Conservation (phyloP, 2,797 vertebrate species). For the Hipposideros larvatus region DNA sequence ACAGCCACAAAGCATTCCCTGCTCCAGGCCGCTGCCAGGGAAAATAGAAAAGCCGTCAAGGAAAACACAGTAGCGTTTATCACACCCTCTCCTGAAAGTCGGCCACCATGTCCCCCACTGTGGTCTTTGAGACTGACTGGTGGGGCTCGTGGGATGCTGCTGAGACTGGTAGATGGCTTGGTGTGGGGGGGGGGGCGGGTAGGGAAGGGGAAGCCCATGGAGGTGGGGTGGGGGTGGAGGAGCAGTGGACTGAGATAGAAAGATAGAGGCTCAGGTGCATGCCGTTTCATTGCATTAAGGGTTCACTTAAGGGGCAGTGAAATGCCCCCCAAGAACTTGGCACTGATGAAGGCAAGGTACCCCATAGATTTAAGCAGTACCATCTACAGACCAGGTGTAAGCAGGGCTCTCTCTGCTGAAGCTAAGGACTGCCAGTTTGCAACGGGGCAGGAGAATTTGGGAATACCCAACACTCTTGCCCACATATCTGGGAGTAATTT, state of each 20-base stretch:
- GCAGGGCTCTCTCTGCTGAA: too few species aligned
- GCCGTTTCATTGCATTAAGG: rapidly evolving
- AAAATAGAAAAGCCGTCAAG: slow-evolving; percentile 74
- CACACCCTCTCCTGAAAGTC: not conserved
- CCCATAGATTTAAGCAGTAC: not conserved
- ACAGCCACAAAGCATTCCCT: slow-evolving; percentile 72
- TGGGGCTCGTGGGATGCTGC: not conserved
- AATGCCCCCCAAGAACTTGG: not conserved
- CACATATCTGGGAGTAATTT: not conserved
- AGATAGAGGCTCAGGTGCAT: rapidly evolving
- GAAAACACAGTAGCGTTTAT: slow-evolving; percentile 62
- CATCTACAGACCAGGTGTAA: rapidly evolving
- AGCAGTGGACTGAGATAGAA: rapidly evolving
- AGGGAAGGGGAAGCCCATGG: not conserved
- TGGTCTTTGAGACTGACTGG: not conserved
- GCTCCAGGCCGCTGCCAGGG: slow-evolving; percentile 67
- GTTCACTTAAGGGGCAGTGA: not conserved
- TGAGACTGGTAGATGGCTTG: not conserved
- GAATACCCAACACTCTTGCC: too few species aligned
- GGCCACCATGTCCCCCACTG: not conserved
- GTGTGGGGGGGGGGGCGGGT: not conserved
- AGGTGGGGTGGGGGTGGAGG: too few species aligned
- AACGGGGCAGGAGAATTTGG: not conserved
- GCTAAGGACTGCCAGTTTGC: rapidly evolving
- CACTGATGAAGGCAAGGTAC: not conserved